Base-by-base conservation (phyloP, 1,140 invertebrate genomes). In the Eriosoma lanigerum region DNA sequence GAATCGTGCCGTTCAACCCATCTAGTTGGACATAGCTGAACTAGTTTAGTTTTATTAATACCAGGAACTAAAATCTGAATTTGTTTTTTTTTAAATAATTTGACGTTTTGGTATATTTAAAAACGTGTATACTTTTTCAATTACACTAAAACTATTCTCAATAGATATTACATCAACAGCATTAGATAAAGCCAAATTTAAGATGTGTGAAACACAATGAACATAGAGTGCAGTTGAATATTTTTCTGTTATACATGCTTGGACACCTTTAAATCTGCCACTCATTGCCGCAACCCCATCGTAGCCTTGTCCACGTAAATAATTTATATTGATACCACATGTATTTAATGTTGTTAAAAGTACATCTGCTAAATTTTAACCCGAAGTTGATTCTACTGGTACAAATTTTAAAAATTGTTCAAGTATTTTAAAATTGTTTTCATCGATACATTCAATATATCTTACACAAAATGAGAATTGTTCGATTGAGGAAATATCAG, bases 231-330 rank as follows among this genome's bases (percentile, higher is more conserved):
- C 75, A 52, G 29, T 29, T 19, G 70, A 21, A 52, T 52, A 9
- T 54, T 19, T 26, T 26, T 73, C 12, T 52, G 24, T 26, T n/a
- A 78, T 44, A 5, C 13, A 12, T 32, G 50, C n/a, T 64, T 81
- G 81, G 46, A 78, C 84, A 82, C 81, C 84, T 80, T 82, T 82
- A 46, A 84, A 83, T 66, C 82, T 26, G 38, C 82, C 84, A 82
- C 83, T 84, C 84, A 85, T 84, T 12, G 82, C 82, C 54, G 83
- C 81, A 60, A 84, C 84, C 5, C 84, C 84, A 82, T 85, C 83
- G 50, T 85, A 85, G 26, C 83, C 84, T 83, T 85, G 84, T 46
- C 82, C 83, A 46, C 82, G 68, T 62, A 83, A 83, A 82, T 83
- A 82, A 29, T 68, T 73, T 76, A 83, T 81, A 62, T 84, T 82